phyloP scores from a whole-genome alignment of 2,888 invertebrate genomes.

The Allygus modestus region DNA sequence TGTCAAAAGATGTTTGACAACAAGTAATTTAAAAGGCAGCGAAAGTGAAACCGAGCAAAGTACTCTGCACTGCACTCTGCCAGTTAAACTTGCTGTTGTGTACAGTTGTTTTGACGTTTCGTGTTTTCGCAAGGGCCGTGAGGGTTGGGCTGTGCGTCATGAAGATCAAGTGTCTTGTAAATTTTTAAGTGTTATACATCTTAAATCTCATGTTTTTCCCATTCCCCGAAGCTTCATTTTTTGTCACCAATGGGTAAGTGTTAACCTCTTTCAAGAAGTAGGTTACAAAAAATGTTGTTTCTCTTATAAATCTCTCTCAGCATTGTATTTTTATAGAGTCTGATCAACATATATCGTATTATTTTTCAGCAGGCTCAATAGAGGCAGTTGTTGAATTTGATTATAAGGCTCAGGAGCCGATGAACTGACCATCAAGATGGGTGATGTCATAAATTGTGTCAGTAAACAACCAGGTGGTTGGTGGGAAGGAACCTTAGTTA shows the following conservation, averaged over 20 bases:
- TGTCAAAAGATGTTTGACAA: too few species aligned
- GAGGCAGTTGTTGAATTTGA: constrained; percentile 93
- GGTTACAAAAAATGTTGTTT: constrained; percentile 17
- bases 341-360: neutral
- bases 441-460: constrained; percentile 90
- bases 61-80: neutral
- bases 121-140: constrained; percentile 5
- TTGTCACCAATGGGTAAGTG: constrained; percentile 43
- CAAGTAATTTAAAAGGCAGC: neutral
- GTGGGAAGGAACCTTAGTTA: constrained; percentile 97
- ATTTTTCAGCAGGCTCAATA: constrained; percentile 75
- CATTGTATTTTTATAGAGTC: neutral
- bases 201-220: constrained; percentile 12
- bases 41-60: neutral
- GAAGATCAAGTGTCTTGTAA: neutral
- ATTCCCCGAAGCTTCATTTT: neutral
- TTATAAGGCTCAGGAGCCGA: constrained; percentile 92
- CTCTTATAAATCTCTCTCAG: neutral
- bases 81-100: constrained; percentile 8
- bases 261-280: constrained; percentile 40
- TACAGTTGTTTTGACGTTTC: constrained; percentile 44
- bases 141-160: constrained; percentile 49
- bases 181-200: neutral
- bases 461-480: constrained; percentile 96
- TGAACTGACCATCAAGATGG: constrained; percentile 92